Conservation (phyloP, 2,113 vertebrate species). For the Castor canadensis region DNA sequence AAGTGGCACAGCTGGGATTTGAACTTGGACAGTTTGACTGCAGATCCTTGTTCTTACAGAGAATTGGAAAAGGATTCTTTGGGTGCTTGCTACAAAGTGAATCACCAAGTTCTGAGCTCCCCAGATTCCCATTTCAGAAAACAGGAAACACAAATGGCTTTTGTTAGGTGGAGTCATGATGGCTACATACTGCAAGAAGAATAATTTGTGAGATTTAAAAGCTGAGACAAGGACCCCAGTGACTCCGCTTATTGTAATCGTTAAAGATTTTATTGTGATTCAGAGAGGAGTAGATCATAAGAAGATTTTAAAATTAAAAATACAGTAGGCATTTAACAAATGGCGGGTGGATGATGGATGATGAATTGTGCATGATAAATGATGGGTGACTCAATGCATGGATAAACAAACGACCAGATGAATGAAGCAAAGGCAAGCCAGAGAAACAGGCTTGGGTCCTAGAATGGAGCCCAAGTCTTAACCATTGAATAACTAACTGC, state of each 20-base stretch:
- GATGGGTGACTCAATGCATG: not conserved
- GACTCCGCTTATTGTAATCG: not conserved
- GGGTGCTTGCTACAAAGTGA: not conserved
- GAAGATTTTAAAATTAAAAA: not conserved
- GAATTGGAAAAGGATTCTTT: not conserved
- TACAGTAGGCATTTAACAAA: not conserved
- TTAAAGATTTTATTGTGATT: slow-evolving; percentile 29
- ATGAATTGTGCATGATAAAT: not conserved
- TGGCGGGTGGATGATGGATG: not conserved
- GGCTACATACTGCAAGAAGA: not conserved
- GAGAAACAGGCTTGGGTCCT: not conserved
- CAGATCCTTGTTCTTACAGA: not conserved
- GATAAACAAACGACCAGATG: not conserved
- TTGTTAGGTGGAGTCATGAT: accelerated
- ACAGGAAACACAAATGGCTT: not conserved
- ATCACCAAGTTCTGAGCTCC: not conserved
- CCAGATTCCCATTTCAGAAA: not conserved
- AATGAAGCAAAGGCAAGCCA: not conserved
- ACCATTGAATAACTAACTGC: not conserved
- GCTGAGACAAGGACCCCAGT: not conserved
- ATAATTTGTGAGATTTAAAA: not conserved
- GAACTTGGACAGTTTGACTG: not conserved
- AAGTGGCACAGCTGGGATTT: not conserved
- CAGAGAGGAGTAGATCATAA: not conserved
- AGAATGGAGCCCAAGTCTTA: not conserved